Evolutionary conservation across 1,140 invertebrate genomes (phyloP).

Genomic region (Papilio polytes): DNA sequence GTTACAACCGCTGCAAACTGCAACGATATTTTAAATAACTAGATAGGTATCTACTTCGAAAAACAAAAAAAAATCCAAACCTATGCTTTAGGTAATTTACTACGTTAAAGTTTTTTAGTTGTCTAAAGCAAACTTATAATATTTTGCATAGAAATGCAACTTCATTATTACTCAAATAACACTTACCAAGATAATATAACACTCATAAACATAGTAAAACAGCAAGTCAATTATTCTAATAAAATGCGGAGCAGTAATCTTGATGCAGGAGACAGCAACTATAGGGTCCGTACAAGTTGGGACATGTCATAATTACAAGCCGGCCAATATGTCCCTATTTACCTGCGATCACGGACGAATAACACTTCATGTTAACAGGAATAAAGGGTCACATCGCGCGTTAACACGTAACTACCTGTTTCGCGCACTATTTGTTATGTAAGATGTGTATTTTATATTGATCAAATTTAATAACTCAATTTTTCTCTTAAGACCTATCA

Average conservation of each 20-base stretch:
- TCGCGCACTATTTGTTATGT: background rate
- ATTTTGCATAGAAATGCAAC: background rate
- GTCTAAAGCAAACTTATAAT: too few relatives aligned
- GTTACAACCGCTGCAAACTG: too few relatives aligned
- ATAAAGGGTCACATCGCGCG: background rate
- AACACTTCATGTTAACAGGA: background rate
- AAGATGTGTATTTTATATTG: background rate
- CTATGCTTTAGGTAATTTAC: too few relatives aligned
- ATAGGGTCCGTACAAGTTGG: conserved; percentile 17
- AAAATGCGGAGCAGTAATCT: background rate
- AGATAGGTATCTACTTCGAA: too few relatives aligned
- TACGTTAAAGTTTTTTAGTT: too few relatives aligned
- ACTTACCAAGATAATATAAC: background rate
- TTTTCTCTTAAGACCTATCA: background rate
- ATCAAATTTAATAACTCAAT: background rate
- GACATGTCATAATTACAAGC: conserved; percentile 27
- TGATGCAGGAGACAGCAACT: background rate
- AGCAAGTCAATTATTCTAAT: background rate
- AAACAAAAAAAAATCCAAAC: too few relatives aligned
- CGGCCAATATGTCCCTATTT: conserved; percentile 16
- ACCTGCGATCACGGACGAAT: conserved; percentile 15
- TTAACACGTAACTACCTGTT: conserved; percentile 14
- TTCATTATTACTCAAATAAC: background rate
- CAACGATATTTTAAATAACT: too few relatives aligned
- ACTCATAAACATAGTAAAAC: background rate